These are phyloP conservation scores for Chrysochloris asiatica DNA, from an alignment of 2,113 vertebrate species.

Conservation along the genomic window DNA sequence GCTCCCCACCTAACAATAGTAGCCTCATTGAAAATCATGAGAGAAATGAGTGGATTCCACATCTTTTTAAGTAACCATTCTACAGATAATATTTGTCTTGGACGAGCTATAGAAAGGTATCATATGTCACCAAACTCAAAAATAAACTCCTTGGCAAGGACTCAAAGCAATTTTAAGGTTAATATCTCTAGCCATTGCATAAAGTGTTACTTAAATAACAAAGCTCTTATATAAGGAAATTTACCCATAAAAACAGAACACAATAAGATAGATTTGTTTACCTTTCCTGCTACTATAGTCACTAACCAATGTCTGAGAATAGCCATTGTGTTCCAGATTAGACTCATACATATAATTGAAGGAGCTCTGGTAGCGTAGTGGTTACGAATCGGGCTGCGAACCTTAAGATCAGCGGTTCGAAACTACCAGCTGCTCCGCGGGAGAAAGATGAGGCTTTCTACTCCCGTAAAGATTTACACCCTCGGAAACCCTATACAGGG, in stretches of 20 bases:
- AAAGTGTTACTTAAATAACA: constrained; percentile 26
- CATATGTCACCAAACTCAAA: background rate
- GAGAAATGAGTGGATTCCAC: background rate
- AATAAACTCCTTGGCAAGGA: constrained; percentile 5
- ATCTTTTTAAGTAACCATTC: constrained; percentile 8
- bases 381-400: too few species aligned
- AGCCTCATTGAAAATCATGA: background rate
- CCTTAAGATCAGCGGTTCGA: too few species aligned
- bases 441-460: too few species aligned
- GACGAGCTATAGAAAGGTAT: constrained; percentile 6
- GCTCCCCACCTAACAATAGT: too few species aligned
- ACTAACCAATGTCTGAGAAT: background rate
- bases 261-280: background rate
- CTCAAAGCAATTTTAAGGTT: constrained; percentile 28
- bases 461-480: too few species aligned
- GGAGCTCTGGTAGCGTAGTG: too few species aligned
- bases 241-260: constrained; percentile 4
- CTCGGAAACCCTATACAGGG: too few species aligned
- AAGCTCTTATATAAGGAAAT: background rate
- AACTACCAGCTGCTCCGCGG: too few species aligned
- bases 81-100: constrained; percentile 1
- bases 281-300: background rate
- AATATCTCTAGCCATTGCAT: background rate
- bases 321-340: background rate
- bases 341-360: too few species aligned